Evolutionary conservation across 2,888 invertebrate genomes (phyloP).

Genomic region (Gortyna flavago): DNA sequence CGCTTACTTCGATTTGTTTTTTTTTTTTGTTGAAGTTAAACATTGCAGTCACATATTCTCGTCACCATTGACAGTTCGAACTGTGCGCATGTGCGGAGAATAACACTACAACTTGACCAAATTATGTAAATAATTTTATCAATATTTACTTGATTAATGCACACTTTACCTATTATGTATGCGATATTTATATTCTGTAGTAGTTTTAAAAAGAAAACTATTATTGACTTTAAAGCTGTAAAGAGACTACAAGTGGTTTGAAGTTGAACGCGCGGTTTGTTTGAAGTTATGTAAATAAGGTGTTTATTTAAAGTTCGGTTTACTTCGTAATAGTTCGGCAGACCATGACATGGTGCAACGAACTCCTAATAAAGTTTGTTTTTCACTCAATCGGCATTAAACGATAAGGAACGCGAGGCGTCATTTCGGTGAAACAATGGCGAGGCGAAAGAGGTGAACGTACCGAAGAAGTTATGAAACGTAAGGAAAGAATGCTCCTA

Average conservation of each 20-base stretch:
- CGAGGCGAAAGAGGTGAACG: slow-evolving; percentile 48
- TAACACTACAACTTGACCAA: neutral
- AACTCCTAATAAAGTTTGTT: slow-evolving; percentile 52
- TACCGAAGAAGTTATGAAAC: slow-evolving; percentile 19
- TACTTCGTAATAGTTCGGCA: slow-evolving; percentile 35
- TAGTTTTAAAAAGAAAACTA: slow-evolving; percentile 30
- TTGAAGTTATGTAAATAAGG: slow-evolving; percentile 56
- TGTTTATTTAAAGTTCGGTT: slow-evolving; percentile 45
- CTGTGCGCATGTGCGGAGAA: neutral
- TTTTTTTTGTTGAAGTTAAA: neutral
- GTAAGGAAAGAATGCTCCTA: neutral
- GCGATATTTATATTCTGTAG: slow-evolving; percentile 33
- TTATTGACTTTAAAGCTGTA: slow-evolving; percentile 42
- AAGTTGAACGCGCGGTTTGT: slow-evolving; percentile 51
- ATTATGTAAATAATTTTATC: slow-evolving; percentile 23
- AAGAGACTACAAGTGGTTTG: slow-evolving; percentile 39
- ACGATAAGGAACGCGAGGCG: slow-evolving; percentile 52
- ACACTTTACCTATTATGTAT: neutral
- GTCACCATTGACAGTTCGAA: neutral
- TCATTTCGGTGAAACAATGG: slow-evolving; percentile 59
- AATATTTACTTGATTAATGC: slow-evolving; percentile 46
- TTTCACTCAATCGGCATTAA: slow-evolving; percentile 53
- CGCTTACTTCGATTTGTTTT: neutral
- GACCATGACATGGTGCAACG: slow-evolving; percentile 59
- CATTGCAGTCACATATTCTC: neutral